Evolutionary conservation across 2,888 invertebrate genomes (phyloP), one percentile per base, ranked within the genome.

Genomic region (Gortyna flavago): DNA sequence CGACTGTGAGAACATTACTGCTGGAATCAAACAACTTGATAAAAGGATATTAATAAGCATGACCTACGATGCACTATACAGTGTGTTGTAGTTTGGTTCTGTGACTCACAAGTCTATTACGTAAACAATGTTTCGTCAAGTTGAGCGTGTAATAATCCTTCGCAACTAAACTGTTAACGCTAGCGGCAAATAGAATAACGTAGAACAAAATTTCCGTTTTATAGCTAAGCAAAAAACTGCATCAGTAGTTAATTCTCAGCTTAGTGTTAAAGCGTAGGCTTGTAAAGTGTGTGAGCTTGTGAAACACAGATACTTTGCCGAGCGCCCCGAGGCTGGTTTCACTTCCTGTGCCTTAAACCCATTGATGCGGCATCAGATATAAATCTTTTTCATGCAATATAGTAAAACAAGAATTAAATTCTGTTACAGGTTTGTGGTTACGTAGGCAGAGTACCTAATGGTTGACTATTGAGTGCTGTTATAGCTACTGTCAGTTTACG

Each of bases 281-380:
- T 77, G 78, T 81, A 68, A 83, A 85, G 80, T 81, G 72, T 77
- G 73, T 79, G 77, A 89, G 88, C 86, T 90, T 89, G 92, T 90
- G 90, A 90, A 86, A 86, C 83, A 76, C 67, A 80, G 80, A 79
- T 85, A 80, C 67, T 73, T 86, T 77, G 73, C 87, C 81, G 79
- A 86, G 86, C 89, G 88, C 87, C 85, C 87, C 79, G 87, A 86
- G 87, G 86, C 90, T 85, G 88, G 91, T 93, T 94, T 93, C 92
- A 92, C 92, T 93, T 94, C 94, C 93, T 91, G 91, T 89, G 87
- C 89, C 88, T 90, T 89, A 86, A 89, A 90, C 88, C 85, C 87
- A 89, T 88, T 89, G 90, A 89, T 89, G 86, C 87, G 79, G 84
- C 76, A 83, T 83, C 78, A 71, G 84, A 89, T 87, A 81, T 48